Conservation (phyloP, 2,888 invertebrate species). For the Athrips mouffetella region DNA sequence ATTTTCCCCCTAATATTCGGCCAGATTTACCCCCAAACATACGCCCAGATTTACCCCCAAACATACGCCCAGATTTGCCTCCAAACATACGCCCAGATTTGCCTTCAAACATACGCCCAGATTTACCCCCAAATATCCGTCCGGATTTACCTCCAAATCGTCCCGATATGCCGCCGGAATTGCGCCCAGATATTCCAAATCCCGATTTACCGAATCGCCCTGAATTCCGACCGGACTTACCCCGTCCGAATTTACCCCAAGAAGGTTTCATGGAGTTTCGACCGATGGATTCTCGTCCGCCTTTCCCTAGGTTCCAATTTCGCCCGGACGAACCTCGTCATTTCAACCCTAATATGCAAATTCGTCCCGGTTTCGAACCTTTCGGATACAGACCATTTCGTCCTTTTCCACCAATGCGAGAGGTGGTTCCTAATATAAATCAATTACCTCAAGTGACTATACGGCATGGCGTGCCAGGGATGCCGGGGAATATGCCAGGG, state of each 20-base stretch:
- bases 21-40: constrained; percentile 17
- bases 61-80: constrained; percentile 20
- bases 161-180: constrained; percentile 16
- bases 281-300: constrained; percentile 28
- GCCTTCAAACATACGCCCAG: constrained; percentile 26
- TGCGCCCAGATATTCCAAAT: constrained; percentile 23
- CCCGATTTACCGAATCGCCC: constrained; percentile 19
- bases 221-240: constrained; percentile 13
- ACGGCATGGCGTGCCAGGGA: constrained; percentile 41
- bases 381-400: constrained; percentile 41
- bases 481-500: constrained; percentile 19
- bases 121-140: constrained; percentile 11
- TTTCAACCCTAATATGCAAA: constrained; percentile 26
- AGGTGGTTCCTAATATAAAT: constrained; percentile 41
- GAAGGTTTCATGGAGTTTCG: constrained; percentile 38
- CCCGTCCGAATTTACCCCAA: constrained; percentile 27
- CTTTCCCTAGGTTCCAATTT: constrained; percentile 33
- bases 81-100: not conserved
- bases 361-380: constrained; percentile 42
- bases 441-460: constrained; percentile 60
- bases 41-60: constrained; percentile 17
- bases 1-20: constrained; percentile 18
- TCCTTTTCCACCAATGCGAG: constrained; percentile 38
- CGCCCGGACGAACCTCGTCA: constrained; percentile 38
- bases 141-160: constrained; percentile 20